A percentile compares a stretch with the other conserved stretches of the same genome.
Conservation (phyloP, 2,797 vertebrate genomes). For the Gallinago stenura region DNA sequence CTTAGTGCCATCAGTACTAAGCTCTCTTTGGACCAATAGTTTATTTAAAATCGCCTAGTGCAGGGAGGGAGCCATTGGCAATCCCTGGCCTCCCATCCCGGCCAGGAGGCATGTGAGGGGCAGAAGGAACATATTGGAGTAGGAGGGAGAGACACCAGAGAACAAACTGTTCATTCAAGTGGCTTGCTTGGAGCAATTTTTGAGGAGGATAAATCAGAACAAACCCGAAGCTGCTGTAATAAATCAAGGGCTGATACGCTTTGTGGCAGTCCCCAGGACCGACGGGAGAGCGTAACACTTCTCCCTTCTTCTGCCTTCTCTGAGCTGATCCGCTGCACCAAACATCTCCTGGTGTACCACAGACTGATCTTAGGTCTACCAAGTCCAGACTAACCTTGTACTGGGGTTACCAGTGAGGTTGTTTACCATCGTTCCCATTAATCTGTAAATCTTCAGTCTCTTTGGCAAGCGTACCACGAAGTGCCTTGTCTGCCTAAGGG, state of each 20-base stretch:
- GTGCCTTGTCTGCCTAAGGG: background rate
- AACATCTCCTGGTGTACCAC: background rate
- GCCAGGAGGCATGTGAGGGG: background rate
- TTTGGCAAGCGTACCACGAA: background rate
- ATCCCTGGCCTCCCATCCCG: rapidly evolving
- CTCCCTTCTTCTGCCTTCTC: background rate
- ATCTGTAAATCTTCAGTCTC: background rate
- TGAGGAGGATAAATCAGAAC: background rate
- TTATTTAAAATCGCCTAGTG: background rate
- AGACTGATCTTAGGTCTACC: background rate
- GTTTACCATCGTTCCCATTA: background rate
- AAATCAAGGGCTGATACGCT: background rate
- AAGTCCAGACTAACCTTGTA: background rate
- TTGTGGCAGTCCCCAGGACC: background rate
- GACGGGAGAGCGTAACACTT: background rate
- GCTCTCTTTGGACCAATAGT: background rate
- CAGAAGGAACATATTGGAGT: background rate
- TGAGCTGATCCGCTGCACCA: background rate
- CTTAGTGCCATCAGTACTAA: background rate
- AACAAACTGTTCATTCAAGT: background rate
- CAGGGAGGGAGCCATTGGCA: background rate
- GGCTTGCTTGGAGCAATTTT: background rate
- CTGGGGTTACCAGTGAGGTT: background rate
- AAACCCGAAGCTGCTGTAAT: background rate
- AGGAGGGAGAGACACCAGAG: background rate